A percentile compares a stretch with the other conserved stretches of the same genome.
Evolutionary conservation across 2,888 invertebrate species (phyloP).

Genomic region (Himalopsyche japonica): DNA sequence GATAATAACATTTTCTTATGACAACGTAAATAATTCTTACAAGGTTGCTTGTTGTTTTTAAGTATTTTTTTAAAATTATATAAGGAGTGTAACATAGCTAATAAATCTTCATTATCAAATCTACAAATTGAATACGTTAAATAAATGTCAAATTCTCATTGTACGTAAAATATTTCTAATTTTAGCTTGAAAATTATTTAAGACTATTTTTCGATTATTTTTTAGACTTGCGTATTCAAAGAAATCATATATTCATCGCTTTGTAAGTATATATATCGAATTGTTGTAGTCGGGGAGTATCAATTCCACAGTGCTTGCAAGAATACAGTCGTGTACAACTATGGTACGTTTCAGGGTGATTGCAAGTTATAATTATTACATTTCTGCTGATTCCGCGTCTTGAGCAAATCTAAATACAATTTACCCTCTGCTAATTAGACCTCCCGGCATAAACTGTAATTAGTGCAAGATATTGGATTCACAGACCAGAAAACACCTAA

Average conservation of each 20-base stretch:
- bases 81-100: too few species aligned
- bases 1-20: not conserved
- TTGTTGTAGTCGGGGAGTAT: not conserved
- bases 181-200: too few species aligned
- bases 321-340: not conserved
- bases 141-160: too few species aligned
- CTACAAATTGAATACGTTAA: too few species aligned
- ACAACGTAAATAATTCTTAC: not conserved
- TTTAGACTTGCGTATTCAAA: too few species aligned
- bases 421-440: not conserved
- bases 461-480: conserved; percentile 28
- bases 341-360: not conserved
- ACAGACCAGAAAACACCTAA: conserved; percentile 13
- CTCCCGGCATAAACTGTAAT: conserved; percentile 7
- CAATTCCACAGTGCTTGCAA: not conserved
- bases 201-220: too few species aligned
- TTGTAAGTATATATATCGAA: too few species aligned
- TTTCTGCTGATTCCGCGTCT: conserved; percentile 3
- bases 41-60: not conserved
- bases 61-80: too few species aligned
- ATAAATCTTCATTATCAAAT: too few species aligned
- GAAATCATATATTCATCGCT: too few species aligned
- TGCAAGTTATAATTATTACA: not conserved
- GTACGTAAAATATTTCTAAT: too few species aligned
- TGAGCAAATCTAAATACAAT: not conserved